These are phyloP conservation scores for Drosophila pegasa DNA, from an alignment of 2,888 invertebrate genomes.

Conservation along the genomic window DNA sequence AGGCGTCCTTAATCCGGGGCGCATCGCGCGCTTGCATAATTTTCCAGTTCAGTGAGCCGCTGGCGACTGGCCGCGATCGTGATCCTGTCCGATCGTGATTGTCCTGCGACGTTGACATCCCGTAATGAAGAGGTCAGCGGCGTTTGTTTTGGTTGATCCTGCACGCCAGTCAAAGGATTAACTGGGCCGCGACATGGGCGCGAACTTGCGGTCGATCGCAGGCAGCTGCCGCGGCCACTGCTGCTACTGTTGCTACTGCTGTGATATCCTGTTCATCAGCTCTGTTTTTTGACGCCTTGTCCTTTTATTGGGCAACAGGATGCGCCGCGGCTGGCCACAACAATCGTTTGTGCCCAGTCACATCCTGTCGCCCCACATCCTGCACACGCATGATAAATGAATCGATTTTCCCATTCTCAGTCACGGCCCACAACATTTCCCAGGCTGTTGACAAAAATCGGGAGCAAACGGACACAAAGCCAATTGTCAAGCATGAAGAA, in stretches of 20 bases:
- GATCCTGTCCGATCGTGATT: conserved; percentile 25
- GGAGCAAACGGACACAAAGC: conserved; percentile 22
- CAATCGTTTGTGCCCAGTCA: conserved; percentile 57
- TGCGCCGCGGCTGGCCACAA: conserved; percentile 21
- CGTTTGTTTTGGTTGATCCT: conserved; percentile 45
- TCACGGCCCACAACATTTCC: conserved; percentile 56
- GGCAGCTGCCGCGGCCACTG: neutral
- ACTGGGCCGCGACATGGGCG: conserved; percentile 70
- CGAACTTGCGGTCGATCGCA: conserved; percentile 59
- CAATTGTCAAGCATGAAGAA: neutral
- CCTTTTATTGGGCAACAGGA: conserved; percentile 37
- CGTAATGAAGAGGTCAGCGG: conserved; percentile 72
- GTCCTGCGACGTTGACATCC: conserved; percentile 39
- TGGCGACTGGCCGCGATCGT: neutral
- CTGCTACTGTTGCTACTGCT: neutral
- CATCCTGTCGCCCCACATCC: conserved; percentile 62
- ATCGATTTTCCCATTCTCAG: conserved; percentile 16
- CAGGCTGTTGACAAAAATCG: conserved; percentile 34
- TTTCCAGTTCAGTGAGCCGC: conserved; percentile 66
- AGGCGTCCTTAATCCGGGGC: conserved; percentile 1
- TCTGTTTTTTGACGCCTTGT: neutral
- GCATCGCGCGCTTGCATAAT: conserved; percentile 59
- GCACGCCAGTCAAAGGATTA: conserved; percentile 67
- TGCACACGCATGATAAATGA: conserved; percentile 58
- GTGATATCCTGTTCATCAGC: conserved; percentile 5